Percentiles rank a stretch among this genome's conserved stretches.
Conservation (phyloP, 1,140 invertebrate species). For the Oreohelix idahoensis region DNA sequence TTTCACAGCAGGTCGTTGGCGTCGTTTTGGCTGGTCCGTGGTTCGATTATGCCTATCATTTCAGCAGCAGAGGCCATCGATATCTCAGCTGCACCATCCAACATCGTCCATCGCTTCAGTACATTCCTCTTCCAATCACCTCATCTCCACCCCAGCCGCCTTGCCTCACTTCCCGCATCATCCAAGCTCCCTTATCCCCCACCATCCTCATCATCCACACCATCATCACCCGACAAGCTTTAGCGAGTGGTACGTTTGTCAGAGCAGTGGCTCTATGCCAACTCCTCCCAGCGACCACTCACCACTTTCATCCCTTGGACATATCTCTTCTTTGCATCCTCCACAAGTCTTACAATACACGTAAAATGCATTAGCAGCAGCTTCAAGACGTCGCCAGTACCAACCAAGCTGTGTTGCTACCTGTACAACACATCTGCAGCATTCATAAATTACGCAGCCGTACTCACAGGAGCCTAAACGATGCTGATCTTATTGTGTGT, state of each 20-base stretch:
- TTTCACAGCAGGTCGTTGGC: too few relatives aligned
- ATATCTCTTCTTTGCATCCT: constrained; percentile 73
- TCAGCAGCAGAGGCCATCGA: constrained; percentile 18
- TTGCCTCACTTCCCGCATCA: constrained; percentile 33
- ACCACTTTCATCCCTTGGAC: constrained; percentile 76
- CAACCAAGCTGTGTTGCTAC: too few relatives aligned
- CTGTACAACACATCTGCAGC: too few relatives aligned
- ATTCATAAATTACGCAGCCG: too few relatives aligned
- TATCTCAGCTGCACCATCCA: constrained; percentile 24
- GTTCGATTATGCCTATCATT: too few relatives aligned
- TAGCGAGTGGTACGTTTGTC: constrained; percentile 80
- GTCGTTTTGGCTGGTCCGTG: too few relatives aligned
- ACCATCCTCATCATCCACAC: constrained; percentile 36
- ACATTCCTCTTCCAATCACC: constrained; percentile 30
- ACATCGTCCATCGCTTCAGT: constrained; percentile 30
- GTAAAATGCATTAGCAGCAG: constrained; percentile 39
- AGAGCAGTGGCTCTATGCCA: constrained; percentile 75
- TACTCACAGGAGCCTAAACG: too few relatives aligned
- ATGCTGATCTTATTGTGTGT: too few relatives aligned
- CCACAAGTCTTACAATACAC: constrained; percentile 67
- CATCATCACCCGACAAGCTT: constrained; percentile 71
- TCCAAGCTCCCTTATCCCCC: constrained; percentile 25
- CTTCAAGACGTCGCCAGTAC: too few relatives aligned
- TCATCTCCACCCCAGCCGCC: constrained; percentile 23
- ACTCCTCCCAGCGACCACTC: constrained; percentile 76